Conservation (phyloP, 1,140 invertebrate genomes). For the Micrasema longulum region DNA sequence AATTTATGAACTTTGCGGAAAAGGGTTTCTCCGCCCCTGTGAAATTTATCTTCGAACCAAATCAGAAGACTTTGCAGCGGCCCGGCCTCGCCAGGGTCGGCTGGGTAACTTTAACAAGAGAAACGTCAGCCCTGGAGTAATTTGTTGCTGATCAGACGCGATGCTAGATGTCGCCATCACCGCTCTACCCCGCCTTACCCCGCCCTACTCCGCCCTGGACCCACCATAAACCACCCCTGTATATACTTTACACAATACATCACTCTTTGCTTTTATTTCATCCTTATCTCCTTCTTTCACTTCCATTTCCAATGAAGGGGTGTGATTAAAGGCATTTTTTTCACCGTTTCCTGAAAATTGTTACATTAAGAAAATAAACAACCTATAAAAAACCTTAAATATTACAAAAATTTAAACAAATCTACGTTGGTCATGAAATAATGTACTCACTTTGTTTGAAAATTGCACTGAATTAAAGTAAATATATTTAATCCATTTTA, state of each 20-base stretch:
- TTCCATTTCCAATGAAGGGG: constrained; percentile 4
- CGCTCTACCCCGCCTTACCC: constrained; percentile 36
- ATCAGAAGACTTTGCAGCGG: constrained; percentile 29
- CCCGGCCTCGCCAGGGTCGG: constrained; percentile 19
- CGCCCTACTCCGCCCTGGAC: background rate
- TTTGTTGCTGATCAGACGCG: constrained; percentile 56
- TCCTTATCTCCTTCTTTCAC: constrained; percentile 48
- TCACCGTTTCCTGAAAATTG: too few species aligned
- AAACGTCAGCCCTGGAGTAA: constrained; percentile 53
- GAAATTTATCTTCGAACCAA: constrained; percentile 42
- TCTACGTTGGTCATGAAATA: too few species aligned
- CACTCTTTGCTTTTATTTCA: constrained; percentile 51
- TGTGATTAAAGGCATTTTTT: constrained; percentile 7
- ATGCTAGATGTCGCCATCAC: constrained; percentile 53
- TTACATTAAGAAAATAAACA: too few species aligned
- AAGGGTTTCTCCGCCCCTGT: background rate
- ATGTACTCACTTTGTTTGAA: too few species aligned
- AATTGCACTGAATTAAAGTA: too few species aligned
- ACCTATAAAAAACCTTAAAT: too few species aligned
- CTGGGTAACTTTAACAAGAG: too few species aligned
- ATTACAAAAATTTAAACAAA: too few species aligned
- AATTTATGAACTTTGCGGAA: too few species aligned
- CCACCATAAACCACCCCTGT: background rate
- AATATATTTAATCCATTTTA: too few species aligned
- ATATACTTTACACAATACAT: constrained; percentile 47